Conservation (phyloP, 1,140 invertebrate genomes). For the Manduca sexta region DNA sequence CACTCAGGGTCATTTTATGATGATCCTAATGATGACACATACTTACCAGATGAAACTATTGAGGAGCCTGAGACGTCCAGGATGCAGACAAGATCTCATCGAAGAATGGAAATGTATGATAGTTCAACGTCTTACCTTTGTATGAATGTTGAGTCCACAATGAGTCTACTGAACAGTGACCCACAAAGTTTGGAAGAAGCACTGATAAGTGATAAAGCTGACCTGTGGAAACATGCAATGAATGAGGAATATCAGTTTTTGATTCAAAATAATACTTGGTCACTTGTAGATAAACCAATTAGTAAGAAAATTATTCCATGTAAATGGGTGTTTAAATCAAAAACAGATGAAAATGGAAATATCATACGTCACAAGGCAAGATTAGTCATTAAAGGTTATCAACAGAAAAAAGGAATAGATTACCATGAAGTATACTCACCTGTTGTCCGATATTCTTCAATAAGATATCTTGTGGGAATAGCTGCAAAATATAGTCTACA, state of each 20-base stretch:
- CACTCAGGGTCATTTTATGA: no score
- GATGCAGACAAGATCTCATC: no score
- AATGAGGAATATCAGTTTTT: slow-evolving; percentile 14
- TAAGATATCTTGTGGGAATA: slow-evolving; percentile 28
- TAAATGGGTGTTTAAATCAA: slow-evolving; percentile 27
- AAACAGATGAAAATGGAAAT: slow-evolving; percentile 35
- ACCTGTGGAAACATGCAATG: slow-evolving; percentile 16
- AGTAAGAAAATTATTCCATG: slow-evolving; percentile 11
- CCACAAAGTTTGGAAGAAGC: slow-evolving; percentile 12
- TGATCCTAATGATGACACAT: no score
- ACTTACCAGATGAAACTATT: no score
- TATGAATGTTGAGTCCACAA: background rate
- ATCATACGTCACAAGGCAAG: slow-evolving; percentile 34
- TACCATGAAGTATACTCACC: slow-evolving; percentile 37
- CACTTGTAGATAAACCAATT: slow-evolving; percentile 5
- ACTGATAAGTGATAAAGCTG: background rate
- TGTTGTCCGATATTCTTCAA: slow-evolving; percentile 21
- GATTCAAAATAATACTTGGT: slow-evolving; percentile 17
- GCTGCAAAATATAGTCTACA: slow-evolving; percentile 25
- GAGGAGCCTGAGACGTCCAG: no score
- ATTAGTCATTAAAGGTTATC: slow-evolving; percentile 33
- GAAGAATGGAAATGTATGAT: no score
- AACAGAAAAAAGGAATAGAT: slow-evolving; percentile 28
- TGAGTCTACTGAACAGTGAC: slow-evolving; percentile 9
- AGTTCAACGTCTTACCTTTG: no score